Evolutionary conservation across 2,888 invertebrate genomes (phyloP).

Genomic region (Chalcosyrphus nemorum): DNA sequence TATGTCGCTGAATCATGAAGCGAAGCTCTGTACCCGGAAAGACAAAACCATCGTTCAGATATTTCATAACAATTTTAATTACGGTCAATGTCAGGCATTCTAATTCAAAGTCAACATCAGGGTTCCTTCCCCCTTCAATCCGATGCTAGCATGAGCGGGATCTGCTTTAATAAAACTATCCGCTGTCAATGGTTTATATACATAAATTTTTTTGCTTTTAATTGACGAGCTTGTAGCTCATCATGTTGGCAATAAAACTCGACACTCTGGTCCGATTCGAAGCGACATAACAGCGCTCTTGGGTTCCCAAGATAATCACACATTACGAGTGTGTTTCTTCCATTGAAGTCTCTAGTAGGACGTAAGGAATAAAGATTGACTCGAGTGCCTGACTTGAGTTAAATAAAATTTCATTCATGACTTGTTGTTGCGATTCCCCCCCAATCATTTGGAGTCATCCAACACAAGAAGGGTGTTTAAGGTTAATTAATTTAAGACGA

Average conservation of each 20-base stretch:
- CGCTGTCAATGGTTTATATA: slow-evolving; percentile 26
- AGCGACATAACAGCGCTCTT: neutral
- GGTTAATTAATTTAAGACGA: slow-evolving; percentile 64
- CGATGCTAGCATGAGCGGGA: neutral
- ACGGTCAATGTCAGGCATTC: slow-evolving; percentile 49
- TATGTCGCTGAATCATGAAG: neutral
- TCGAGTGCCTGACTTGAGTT: slow-evolving; percentile 42
- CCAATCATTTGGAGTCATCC: neutral
- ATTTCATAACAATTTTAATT: slow-evolving; percentile 51
- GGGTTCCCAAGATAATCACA: slow-evolving; percentile 44
- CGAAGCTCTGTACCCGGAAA: neutral
- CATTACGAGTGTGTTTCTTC: slow-evolving; percentile 14
- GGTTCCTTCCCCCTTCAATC: slow-evolving; percentile 20
- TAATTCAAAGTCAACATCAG: slow-evolving; percentile 57
- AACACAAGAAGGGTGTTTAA: slow-evolving; percentile 30
- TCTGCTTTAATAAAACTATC: slow-evolving; percentile 21
- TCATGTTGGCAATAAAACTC: slow-evolving; percentile 41
- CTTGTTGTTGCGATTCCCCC: slow-evolving; percentile 2
- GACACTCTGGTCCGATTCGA: slow-evolving; percentile 11
- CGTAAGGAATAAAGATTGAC: slow-evolving; percentile 24
- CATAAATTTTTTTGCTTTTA: no score
- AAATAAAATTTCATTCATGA: slow-evolving; percentile 22
- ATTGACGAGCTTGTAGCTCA: slow-evolving; percentile 33
- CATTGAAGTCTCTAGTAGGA: slow-evolving; percentile 25
- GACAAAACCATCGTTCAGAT: slow-evolving; percentile 13